A percentile compares a stretch with the other conserved stretches of the same genome.
Evolutionary conservation across 2,888 invertebrate species (phyloP).

Genomic region (Andricus curvator): DNA sequence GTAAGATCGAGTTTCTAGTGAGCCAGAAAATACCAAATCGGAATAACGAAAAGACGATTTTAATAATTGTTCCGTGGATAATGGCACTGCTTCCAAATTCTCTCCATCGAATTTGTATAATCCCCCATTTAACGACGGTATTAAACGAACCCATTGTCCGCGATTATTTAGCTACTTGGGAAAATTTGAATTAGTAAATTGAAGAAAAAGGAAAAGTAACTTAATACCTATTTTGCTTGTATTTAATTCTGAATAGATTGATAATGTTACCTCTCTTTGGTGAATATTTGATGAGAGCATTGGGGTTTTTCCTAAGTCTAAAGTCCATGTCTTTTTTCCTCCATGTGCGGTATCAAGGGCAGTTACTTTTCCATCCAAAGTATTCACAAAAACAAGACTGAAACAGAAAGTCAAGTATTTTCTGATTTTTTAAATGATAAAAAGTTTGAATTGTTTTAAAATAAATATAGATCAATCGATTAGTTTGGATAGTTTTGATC

Average conservation of each 20-base stretch:
- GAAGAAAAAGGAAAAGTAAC: slow-evolving; percentile 34
- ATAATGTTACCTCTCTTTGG: slow-evolving; percentile 85
- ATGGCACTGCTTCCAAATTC: slow-evolving; percentile 91
- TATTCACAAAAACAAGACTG: slow-evolving; percentile 91
- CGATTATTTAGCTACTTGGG: slow-evolving; percentile 85
- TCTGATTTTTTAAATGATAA: background rate
- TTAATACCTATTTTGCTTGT: background rate
- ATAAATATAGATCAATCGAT: too few relatives aligned
- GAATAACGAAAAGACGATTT: slow-evolving; percentile 93
- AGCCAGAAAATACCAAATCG: slow-evolving; percentile 92
- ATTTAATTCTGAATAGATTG: slow-evolving; percentile 12
- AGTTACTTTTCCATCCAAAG: slow-evolving; percentile 92
- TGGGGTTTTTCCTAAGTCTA: slow-evolving; percentile 87
- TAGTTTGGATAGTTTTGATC: too few relatives aligned
- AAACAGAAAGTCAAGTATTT: slow-evolving; percentile 59
- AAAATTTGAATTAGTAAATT: slow-evolving; percentile 45
- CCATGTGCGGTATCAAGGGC: slow-evolving; percentile 86
- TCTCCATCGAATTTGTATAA: slow-evolving; percentile 95
- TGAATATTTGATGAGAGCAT: slow-evolving; percentile 94
- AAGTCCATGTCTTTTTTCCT: slow-evolving; percentile 87
- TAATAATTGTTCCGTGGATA: slow-evolving; percentile 91
- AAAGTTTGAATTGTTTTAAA: too few relatives aligned
- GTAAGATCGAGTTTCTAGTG: slow-evolving; percentile 91
- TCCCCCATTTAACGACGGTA: slow-evolving; percentile 95
- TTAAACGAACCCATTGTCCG: slow-evolving; percentile 92